Evolutionary conservation across 2,113 vertebrate genomes (phyloP).

Genomic region (Hypocryptadius cinnamomeus): DNA sequence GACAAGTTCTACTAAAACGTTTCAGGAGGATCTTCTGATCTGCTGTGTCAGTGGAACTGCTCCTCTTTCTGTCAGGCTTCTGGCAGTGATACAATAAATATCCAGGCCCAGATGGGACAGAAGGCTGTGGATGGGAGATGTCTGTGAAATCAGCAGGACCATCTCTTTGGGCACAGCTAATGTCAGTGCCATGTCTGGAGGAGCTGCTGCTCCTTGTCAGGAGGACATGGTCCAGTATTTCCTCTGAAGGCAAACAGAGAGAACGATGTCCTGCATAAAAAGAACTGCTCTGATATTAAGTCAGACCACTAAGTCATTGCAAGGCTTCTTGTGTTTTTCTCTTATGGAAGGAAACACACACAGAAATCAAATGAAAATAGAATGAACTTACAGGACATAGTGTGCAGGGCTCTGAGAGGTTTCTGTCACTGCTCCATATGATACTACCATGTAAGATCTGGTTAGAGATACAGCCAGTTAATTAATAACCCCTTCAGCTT

Average conservation of each 20-base stretch:
- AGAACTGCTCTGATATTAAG: not conserved
- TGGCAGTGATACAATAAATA: not conserved
- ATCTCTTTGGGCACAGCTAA: not conserved
- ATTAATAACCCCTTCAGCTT: not conserved
- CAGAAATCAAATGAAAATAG: not conserved
- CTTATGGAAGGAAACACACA: not conserved
- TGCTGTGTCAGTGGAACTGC: not conserved
- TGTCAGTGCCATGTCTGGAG: not conserved
- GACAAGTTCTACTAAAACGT: not conserved
- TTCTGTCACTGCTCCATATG: not conserved
- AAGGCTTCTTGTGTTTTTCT: not conserved
- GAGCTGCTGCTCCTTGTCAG: not conserved
- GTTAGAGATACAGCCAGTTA: not conserved
- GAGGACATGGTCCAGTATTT: not conserved
- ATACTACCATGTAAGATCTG: not conserved
- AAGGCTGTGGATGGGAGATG: not conserved
- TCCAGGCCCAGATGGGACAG: not conserved
- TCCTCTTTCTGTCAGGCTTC: not conserved
- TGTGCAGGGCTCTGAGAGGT: not conserved
- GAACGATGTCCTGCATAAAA: not conserved
- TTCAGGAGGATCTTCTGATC: not conserved
- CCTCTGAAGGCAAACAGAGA: not conserved
- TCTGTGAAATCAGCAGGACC: not conserved
- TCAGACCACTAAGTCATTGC: not conserved
- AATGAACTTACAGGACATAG: not conserved